Evolutionary conservation across 2,113 vertebrate genomes (phyloP).

Genomic region (Myrmecobius fasciatus): DNA sequence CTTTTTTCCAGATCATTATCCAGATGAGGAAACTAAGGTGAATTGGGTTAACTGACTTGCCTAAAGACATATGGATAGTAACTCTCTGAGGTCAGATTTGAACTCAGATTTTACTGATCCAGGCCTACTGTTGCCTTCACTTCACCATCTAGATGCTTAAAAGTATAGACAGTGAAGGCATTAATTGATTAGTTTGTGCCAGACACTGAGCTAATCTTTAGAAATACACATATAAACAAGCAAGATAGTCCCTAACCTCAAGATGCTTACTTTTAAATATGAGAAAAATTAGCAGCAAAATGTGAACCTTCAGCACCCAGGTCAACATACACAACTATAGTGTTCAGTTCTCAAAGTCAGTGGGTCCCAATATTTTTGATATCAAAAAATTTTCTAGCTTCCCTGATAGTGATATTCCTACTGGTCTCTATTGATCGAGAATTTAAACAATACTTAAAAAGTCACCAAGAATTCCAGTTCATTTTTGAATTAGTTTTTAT

Average conservation of each 20-base stretch:
- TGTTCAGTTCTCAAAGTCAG: neutral
- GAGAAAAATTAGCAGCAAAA: neutral
- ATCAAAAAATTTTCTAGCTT: neutral
- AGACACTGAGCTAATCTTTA: neutral
- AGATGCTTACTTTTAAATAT: neutral
- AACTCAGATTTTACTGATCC: neutral
- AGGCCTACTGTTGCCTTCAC: neutral
- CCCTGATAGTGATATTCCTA: neutral
- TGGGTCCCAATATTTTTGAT: neutral
- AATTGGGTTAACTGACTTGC: neutral
- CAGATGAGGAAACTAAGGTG: neutral
- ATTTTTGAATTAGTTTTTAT: neutral
- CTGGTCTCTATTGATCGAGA: neutral
- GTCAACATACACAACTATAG: neutral
- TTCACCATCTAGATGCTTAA: neutral
- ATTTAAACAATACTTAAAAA: neutral
- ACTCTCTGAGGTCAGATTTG: neutral
- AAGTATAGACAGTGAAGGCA: neutral
- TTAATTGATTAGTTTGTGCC: neutral
- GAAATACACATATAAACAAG: neutral
- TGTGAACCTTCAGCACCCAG: neutral
- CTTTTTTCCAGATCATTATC: neutral
- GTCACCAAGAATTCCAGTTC: neutral
- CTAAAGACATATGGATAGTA: neutral
- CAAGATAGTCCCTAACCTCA: neutral